Base-by-base conservation (phyloP, 2,888 invertebrate genomes). In the Heliconius aoede region DNA sequence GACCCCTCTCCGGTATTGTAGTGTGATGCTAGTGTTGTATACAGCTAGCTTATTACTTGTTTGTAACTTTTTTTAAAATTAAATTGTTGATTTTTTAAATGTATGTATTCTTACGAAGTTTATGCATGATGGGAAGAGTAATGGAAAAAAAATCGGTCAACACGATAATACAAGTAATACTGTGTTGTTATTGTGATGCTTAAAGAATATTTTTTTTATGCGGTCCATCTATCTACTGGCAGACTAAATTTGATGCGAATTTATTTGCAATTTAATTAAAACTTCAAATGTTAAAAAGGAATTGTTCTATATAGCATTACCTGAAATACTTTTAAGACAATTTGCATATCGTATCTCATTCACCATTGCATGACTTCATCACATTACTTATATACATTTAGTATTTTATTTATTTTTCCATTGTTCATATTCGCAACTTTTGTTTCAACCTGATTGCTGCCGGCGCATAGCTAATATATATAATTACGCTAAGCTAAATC, bases 1-100 rank as follows among this genome's bases (percentile, higher is more conserved):
- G 92, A 58, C 91, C 91, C 7, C 86, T 91, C 58, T 90, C 91
- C 72, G 91, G 91, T 91, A 85, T 60, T 60, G 26, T 60, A 26
- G 11, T 15, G 13, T 60, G 11, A n/a, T 55, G 9, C n/a, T 55
- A n/a, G 7, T 60, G 15, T 60, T 15, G 26, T 60, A 26, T 26
- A 26, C 26, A 15, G 26, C 7, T 60, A 60, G 26, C 26, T 15
- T n/a, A 2, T 60, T 15, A 60, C 26, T 26, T 60, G 26, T 60
- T 60, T 26, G n/a, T 55, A n/a, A 55, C 55, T 55, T 55, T n/a
- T 55, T 55, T 9, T 1, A n/a, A 15, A 55, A n/a, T 11, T 21
- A 5, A 18, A n/a, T 51, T 51, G 21, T 51, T n/a, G 8, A 9
- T 55, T 55, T 55, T 55, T 55, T 55, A 9, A 55, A n/a, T 55